Evolutionary conservation across 2,888 invertebrate genomes (phyloP), one percentile per base, ranked within the genome.

Genomic region (Phalera bucephala): DNA sequence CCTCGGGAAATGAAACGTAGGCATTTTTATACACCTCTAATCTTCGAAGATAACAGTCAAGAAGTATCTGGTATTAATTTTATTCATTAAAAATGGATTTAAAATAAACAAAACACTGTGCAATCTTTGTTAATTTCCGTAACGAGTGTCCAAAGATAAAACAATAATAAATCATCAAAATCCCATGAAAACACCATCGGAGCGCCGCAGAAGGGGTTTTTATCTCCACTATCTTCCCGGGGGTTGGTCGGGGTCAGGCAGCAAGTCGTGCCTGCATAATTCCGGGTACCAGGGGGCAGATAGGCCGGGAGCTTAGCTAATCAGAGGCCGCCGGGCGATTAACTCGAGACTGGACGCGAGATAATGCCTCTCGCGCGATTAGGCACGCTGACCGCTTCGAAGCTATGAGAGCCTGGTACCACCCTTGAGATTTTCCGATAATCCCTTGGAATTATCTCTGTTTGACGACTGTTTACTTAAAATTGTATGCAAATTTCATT

Each of bases 311-410:
- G 86, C 85, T 84, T 84, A 81, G 83, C 79, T 86, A 86, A 87
- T 87, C 88, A 85, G 80, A 69, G 71, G 65, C 75, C 75, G 70
- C 60, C 77, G 81, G 82, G 72, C 80, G 81, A 85, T 87, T 84
- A 84, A 82, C 72, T 73, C 72, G 65, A 64, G 60, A 64, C 71
- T 71, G 75, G 68, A 62, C 75, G 69, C 70, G 76, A 82, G 88
- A 84, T 86, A 87, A 87, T 83, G 75, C 80, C 79, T 77, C 75
- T 72, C 84, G 86, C 80, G 75, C 87, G 86, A 87, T 85, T 87
- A 84, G 80, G 61, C 79, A 64, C 68, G 69, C 80, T 85, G 86
- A 84, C 86, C 86, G 71, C 81, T 68, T 70, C 74, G 64, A 62
- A 53, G 72, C 76, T 64, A 75, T 78, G 74, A 49, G 59, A 58